Conservation (phyloP, 2,888 invertebrate genomes). For the Alloscopus bannaensis region DNA sequence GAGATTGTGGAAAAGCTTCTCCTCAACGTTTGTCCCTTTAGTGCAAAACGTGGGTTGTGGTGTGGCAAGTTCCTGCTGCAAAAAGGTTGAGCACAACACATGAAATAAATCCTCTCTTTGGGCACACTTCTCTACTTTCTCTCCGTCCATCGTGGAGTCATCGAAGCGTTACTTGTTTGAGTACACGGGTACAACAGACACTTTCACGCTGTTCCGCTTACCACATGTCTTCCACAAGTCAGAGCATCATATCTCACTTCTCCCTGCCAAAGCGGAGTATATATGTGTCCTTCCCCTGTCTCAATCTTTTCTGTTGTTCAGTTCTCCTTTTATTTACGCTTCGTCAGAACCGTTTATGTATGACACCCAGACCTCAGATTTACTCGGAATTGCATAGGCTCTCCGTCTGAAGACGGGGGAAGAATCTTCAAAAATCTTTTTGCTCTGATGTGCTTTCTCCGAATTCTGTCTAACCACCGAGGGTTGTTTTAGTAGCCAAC, state of each 20-base stretch:
- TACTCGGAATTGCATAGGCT: constrained; percentile 39
- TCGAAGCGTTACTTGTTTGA: constrained; percentile 51
- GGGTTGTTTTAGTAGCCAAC: no score
- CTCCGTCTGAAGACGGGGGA: no score
- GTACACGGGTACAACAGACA: constrained; percentile 47
- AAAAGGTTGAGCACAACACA: no score
- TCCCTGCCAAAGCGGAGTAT: no score
- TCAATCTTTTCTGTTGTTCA: constrained; percentile 35
- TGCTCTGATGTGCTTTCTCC: no score
- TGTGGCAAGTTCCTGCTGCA: no score
- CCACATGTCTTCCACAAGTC: constrained; percentile 29
- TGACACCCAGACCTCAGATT: constrained; percentile 47
- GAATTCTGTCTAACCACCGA: no score
- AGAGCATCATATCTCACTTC: background rate
- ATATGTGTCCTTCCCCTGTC: constrained; percentile 19
- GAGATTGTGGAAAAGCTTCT: no score
- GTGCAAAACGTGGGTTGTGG: no score
- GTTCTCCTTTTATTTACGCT: constrained; percentile 43
- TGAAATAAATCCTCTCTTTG: no score
- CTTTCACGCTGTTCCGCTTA: constrained; percentile 31
- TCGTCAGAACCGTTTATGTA: constrained; percentile 36
- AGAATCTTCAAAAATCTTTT: no score
- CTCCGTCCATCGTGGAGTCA: constrained; percentile 27
- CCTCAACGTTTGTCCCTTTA: no score
- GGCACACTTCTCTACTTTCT: background rate